Percentiles rank a stretch among this genome's conserved stretches.
phyloP scores from a whole-genome alignment of 2,113 vertebrate genomes.

The Stictonetta naevosa region DNA sequence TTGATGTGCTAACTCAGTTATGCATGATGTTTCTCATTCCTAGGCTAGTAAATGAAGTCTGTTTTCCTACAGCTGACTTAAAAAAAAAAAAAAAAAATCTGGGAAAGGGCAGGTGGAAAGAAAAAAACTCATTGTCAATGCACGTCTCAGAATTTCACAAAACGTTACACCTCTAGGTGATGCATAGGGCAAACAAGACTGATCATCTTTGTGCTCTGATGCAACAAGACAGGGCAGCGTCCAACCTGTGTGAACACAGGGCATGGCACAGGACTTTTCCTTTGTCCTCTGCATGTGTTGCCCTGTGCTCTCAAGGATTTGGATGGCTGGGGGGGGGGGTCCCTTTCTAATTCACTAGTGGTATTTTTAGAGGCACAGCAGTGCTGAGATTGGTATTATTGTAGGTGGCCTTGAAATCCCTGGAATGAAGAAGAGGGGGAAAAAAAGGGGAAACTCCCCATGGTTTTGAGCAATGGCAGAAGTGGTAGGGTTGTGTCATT shows the following conservation, averaged over 20 bases:
- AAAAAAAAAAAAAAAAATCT: not conserved
- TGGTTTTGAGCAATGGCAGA: not conserved
- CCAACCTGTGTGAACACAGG: fast-evolving
- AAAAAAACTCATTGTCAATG: not conserved
- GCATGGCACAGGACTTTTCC: not conserved
- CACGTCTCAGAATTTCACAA: not conserved
- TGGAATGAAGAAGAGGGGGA: not conserved
- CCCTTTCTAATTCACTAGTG: not conserved
- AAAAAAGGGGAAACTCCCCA: not conserved
- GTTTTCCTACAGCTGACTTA: not conserved
- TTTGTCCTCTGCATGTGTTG: not conserved
- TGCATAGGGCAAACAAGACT: not conserved
- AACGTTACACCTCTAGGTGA: not conserved
- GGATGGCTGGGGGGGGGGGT: not conserved
- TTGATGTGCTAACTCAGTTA: not conserved
- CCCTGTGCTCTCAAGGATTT: not conserved
- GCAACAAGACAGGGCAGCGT: not conserved
- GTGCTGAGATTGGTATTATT: not conserved
- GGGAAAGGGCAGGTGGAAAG: not conserved
- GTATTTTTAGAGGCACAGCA: not conserved
- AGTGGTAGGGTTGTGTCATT: not conserved
- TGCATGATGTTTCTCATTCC: not conserved
- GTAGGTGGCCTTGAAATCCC: not conserved
- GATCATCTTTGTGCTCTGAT: fast-evolving
- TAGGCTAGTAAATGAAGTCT: not conserved